Percentiles rank a stretch among this genome's conserved stretches.
Conservation (phyloP, 2,888 invertebrate genomes). For the Acholoe squamosa region DNA sequence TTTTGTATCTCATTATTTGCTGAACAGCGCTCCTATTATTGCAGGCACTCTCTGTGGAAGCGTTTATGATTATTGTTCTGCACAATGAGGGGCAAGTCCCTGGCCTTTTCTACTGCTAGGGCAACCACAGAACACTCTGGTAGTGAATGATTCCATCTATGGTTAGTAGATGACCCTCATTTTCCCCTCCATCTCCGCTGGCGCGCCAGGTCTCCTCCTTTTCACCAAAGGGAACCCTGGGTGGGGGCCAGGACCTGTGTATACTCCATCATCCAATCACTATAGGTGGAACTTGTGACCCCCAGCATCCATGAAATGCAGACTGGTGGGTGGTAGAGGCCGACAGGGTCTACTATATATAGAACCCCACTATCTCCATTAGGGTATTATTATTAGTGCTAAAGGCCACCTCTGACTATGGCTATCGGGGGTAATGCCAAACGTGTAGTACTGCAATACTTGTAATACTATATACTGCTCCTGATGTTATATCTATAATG, state of each 20-base stretch:
- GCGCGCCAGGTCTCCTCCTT: constrained; percentile 4
- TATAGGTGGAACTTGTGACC: not conserved
- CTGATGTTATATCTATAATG: no score
- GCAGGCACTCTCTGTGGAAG: not conserved
- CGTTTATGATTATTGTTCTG: constrained; percentile 49
- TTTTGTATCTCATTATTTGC: constrained; percentile 25
- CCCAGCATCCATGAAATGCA: not conserved
- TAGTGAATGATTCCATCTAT: constrained; percentile 14
- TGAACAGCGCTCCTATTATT: not conserved
- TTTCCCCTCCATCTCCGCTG: constrained; percentile 24
- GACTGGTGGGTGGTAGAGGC: no score
- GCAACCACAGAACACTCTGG: not conserved
- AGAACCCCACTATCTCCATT: no score
- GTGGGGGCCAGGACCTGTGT: not conserved
- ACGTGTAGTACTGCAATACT: no score
- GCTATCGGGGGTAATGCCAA: no score
- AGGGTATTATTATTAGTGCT: no score
- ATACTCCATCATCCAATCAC: constrained; percentile 51
- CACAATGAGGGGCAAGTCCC: not conserved
- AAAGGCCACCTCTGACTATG: no score
- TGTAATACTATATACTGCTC: no score
- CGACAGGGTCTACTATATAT: no score
- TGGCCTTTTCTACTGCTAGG: not conserved
- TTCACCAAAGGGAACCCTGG: not conserved
- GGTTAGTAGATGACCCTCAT: constrained; percentile 45